phyloP scores from a whole-genome alignment of 2,113 vertebrate genomes.

The Crotalus viridis region DNA sequence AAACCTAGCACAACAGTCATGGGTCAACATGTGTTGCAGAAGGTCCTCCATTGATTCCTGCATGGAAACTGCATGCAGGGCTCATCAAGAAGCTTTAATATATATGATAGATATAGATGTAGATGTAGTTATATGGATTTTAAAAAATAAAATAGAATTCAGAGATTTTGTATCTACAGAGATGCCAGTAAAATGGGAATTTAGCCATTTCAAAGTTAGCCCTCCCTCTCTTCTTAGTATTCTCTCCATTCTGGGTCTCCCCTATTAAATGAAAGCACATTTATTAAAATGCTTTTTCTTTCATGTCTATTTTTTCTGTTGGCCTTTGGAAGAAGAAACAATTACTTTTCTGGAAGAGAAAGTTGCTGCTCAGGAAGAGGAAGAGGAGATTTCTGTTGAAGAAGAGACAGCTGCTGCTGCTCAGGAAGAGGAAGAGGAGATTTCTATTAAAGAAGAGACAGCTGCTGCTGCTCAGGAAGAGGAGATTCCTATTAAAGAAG shows the following conservation, averaged over 20 bases:
- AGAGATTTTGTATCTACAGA: not conserved
- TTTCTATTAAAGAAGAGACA: not conserved
- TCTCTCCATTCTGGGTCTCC: not conserved
- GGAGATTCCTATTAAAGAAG: not conserved
- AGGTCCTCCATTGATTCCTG: not conserved
- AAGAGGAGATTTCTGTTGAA: no score
- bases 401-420: no score
- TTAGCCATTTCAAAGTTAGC: not conserved
- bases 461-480: not conserved
- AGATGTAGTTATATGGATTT: not conserved
- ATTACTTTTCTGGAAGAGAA: not conserved
- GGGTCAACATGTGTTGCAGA: not conserved
- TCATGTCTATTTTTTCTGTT: not conserved
- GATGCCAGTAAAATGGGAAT: not conserved
- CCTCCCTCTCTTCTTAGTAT: not conserved
- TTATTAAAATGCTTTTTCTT: not conserved
- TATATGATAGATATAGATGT: not conserved
- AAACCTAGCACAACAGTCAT: no score
- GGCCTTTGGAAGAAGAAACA: conserved; percentile 17
- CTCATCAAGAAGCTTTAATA: not conserved
- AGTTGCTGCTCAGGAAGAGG: not conserved
- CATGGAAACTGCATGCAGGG: not conserved
- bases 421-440: not conserved
- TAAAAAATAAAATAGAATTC: not conserved
- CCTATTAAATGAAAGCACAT: not conserved